Evolutionary conservation across 1,140 invertebrate genomes (phyloP).

Genomic region (Plodia interpunctella): DNA sequence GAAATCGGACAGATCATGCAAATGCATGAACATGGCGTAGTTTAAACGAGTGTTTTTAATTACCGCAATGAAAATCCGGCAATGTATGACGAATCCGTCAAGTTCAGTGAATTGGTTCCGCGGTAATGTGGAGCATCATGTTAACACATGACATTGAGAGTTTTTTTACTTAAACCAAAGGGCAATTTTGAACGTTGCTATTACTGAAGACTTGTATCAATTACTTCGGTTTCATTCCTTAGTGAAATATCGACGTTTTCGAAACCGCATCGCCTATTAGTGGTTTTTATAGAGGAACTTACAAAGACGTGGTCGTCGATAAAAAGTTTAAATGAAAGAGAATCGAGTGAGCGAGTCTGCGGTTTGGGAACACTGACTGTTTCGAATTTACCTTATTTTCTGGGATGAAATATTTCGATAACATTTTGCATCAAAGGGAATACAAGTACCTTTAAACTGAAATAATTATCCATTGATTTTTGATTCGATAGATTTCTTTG

Average conservation of each 20-base stretch:
- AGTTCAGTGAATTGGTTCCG: no score
- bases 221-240: slow-evolving; percentile 17
- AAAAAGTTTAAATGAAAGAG: slow-evolving; percentile 55
- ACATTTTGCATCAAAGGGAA: no score
- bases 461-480: no score
- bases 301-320: slow-evolving; percentile 46
- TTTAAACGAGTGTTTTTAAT: no score
- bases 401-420: background rate
- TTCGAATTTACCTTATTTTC: slow-evolving; percentile 6
- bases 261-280: slow-evolving; percentile 55
- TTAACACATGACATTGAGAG: background rate
- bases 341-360: slow-evolving; percentile 30
- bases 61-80: no score
- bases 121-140: no score
- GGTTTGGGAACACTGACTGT: slow-evolving; percentile 24
- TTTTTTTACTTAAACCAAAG: background rate
- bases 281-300: slow-evolving; percentile 46
- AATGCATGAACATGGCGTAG: no score
- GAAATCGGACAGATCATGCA: no score
- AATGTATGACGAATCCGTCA: no score
- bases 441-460: no score
- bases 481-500: no score
- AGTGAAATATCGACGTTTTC: slow-evolving; percentile 34
- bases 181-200: background rate
- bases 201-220: background rate